A percentile compares a stretch with the other conserved stretches of the same genome.
These are phyloP conservation scores for Enteromius afrohamiltoni DNA, from an alignment of 2,797 vertebrate genomes.

Conservation along the genomic window DNA sequence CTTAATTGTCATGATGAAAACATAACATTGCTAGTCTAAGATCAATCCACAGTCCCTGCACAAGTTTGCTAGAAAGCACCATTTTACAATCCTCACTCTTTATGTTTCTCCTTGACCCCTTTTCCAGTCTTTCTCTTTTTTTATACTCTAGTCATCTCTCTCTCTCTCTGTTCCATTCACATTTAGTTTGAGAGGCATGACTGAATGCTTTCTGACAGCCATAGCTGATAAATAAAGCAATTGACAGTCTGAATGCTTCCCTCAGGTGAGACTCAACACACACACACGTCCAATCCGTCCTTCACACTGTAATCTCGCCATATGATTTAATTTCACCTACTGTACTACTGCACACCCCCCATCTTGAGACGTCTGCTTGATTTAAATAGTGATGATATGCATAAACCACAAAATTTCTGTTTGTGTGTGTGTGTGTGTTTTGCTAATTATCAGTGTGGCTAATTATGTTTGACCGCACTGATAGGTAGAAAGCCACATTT, in stretches of 20 bases:
- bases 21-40: neutral
- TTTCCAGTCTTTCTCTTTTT: neutral
- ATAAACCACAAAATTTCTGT: neutral
- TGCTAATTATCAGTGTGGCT: neutral
- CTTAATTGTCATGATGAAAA: neutral
- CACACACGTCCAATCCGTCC: slow-evolving; percentile 21
- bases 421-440: slow-evolving; percentile 11
- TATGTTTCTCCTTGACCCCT: slow-evolving; percentile 19
- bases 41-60: neutral
- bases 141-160: neutral
- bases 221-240: slow-evolving; percentile 40
- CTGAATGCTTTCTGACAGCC: slow-evolving; percentile 38
- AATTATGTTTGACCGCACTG: neutral
- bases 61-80: neutral
- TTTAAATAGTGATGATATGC: neutral
- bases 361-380: neutral
- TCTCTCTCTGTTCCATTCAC: neutral
- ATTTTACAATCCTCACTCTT: neutral
- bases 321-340: slow-evolving; percentile 8
- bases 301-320: slow-evolving; percentile 33
- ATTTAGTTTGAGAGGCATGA: slow-evolving; percentile 22
- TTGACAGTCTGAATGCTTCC: slow-evolving; percentile 31
- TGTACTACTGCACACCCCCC: neutral
- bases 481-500: slow-evolving; percentile 19
- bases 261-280: slow-evolving; percentile 33